These are phyloP conservation scores for Elmis aenea DNA, from an alignment of 2,888 invertebrate genomes.

Conservation along the genomic window DNA sequence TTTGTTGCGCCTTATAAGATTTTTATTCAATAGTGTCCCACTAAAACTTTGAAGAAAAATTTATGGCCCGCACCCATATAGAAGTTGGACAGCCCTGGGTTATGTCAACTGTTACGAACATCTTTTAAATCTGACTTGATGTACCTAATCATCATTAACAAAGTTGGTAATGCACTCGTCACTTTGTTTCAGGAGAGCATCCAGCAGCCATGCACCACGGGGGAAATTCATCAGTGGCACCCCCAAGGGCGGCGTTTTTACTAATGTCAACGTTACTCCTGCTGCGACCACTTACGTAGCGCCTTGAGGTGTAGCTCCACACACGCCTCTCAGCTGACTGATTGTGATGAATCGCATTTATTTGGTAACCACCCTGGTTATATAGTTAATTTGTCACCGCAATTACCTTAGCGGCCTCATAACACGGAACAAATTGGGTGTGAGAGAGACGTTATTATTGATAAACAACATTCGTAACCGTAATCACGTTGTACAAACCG, in stretches of 20 bases:
- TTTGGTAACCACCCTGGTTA: slow-evolving; percentile 12
- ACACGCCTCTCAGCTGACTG: slow-evolving; percentile 18
- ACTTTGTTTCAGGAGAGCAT: slow-evolving; percentile 71
- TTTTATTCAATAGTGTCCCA: too few species aligned
- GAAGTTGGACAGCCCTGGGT: too few species aligned
- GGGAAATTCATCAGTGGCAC: slow-evolving; percentile 37
- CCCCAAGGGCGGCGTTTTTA: slow-evolving; percentile 11
- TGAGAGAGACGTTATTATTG: slow-evolving; percentile 21
- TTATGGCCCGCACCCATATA: too few species aligned
- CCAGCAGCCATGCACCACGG: slow-evolving; percentile 84
- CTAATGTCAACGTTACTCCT: slow-evolving; percentile 19
- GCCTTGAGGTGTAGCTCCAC: slow-evolving; percentile 15
- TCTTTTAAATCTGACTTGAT: too few species aligned
- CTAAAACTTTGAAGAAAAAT: too few species aligned
- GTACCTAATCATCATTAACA: too few species aligned
- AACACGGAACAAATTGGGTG: slow-evolving; percentile 23
- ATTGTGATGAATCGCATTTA: slow-evolving; percentile 22
- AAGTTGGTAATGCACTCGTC: too few species aligned
- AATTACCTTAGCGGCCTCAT: slow-evolving; percentile 14
- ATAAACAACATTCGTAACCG: slow-evolving; percentile 18
- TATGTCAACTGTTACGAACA: too few species aligned
- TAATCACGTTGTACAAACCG: slow-evolving; percentile 15
- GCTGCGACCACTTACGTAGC: slow-evolving; percentile 30
- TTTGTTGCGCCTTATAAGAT: too few species aligned
- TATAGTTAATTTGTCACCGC: slow-evolving; percentile 13